Evolutionary conservation across 2,888 invertebrate species (phyloP).

Genomic region (Zelleria hepariella): DNA sequence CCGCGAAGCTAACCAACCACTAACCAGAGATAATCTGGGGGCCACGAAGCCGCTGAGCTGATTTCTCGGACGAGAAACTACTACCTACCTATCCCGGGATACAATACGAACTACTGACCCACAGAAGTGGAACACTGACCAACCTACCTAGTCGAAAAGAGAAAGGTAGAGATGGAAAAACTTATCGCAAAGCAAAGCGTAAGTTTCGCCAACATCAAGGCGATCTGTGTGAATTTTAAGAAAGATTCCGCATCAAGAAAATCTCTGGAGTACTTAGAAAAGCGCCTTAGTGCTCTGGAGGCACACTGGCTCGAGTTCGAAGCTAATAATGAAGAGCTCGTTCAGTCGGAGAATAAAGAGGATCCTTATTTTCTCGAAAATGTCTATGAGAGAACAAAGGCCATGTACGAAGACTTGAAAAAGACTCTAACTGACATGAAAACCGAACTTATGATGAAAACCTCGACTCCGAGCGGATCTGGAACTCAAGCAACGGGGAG

Average conservation of each 20-base stretch:
- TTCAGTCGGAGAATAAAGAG: background rate
- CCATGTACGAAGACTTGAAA: background rate
- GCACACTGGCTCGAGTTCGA: background rate
- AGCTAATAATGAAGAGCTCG: background rate
- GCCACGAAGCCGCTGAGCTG: too few species aligned
- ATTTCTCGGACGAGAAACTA: too few species aligned
- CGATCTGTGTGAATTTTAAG: background rate
- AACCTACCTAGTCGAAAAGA: too few species aligned
- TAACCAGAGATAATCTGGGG: too few species aligned
- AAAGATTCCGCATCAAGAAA: background rate
- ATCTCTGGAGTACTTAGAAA: background rate
- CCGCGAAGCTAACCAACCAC: too few species aligned
- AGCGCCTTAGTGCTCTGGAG: background rate
- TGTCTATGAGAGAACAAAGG: background rate
- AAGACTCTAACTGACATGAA: background rate
- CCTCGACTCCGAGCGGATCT: background rate
- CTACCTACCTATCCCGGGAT: too few species aligned
- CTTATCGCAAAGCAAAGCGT: background rate
- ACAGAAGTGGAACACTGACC: too few species aligned
- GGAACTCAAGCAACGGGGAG: background rate
- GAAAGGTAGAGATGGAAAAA: too few species aligned
- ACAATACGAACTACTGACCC: too few species aligned
- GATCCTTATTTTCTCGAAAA: background rate
- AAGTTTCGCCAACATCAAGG: background rate
- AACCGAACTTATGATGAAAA: background rate